These are phyloP conservation scores for Dynastes hyllus DNA, from an alignment of 2,888 invertebrate species.

Conservation along the genomic window DNA sequence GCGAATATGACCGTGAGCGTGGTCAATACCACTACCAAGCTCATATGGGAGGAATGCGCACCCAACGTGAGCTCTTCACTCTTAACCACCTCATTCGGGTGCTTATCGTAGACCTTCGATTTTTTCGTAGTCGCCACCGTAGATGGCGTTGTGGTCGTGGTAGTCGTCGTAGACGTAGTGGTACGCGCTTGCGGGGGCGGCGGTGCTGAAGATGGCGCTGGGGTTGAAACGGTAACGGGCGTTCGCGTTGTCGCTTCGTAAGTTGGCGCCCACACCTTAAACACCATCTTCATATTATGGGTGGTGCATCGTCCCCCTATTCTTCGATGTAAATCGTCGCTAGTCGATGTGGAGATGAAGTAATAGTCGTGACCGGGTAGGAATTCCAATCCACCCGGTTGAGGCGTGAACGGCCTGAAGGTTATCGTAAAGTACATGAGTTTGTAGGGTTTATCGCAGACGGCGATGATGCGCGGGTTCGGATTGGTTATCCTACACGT, in stretches of 20 bases:
- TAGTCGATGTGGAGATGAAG: slow-evolving; percentile 93
- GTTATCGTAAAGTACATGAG: slow-evolving; percentile 97
- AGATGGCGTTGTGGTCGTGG: slow-evolving; percentile 68
- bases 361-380: slow-evolving; percentile 96
- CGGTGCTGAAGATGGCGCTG: slow-evolving; percentile 70
- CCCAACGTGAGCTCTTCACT: slow-evolving; percentile 92
- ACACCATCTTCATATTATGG: slow-evolving; percentile 96
- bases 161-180: slow-evolving; percentile 63
- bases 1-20: slow-evolving; percentile 62
- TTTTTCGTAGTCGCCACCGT: slow-evolving; percentile 77
- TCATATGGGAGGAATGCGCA: slow-evolving; percentile 55
- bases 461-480: slow-evolving; percentile 93
- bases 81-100: slow-evolving; percentile 94
- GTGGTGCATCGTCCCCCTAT: slow-evolving; percentile 94
- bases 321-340: slow-evolving; percentile 92
- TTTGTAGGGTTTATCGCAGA: slow-evolving; percentile 96
- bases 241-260: slow-evolving; percentile 69
- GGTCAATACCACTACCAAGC: slow-evolving; percentile 62
- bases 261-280: slow-evolving; percentile 85
- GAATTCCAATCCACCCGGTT: slow-evolving; percentile 95
- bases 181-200: slow-evolving; percentile 68
- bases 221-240: slow-evolving; percentile 60
- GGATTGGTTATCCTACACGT: slow-evolving; percentile 96
- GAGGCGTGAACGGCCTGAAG: slow-evolving; percentile 96
- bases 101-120: slow-evolving; percentile 81